Evolutionary conservation across 2,113 vertebrate species (phyloP).

Genomic region (Podarcis muralis): DNA sequence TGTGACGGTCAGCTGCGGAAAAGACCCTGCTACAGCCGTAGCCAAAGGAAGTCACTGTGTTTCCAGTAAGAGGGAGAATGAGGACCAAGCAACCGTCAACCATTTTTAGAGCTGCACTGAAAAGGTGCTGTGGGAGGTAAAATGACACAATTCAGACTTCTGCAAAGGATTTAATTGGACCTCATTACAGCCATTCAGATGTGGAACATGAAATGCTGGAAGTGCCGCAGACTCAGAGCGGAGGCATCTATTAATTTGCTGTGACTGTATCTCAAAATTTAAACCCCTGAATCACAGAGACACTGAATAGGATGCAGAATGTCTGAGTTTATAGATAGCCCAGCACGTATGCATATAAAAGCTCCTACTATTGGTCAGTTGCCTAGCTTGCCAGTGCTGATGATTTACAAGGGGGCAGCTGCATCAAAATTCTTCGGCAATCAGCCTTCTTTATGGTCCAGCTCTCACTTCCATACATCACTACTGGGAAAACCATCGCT

Average conservation of each 20-base stretch:
- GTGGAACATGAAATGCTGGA: slow-evolving; percentile 57
- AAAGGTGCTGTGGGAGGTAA: slow-evolving; percentile 29
- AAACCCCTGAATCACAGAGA: slow-evolving; percentile 40
- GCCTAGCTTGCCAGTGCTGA: neutral
- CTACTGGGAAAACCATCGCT: no score
- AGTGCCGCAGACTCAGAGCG: slow-evolving; percentile 6
- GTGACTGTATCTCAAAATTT: slow-evolving; percentile 49
- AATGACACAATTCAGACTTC: slow-evolving; percentile 25
- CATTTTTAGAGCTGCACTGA: slow-evolving; percentile 46
- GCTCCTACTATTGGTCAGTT: neutral
- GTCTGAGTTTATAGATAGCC: slow-evolving; percentile 26
- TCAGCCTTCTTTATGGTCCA: no score
- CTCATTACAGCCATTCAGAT: slow-evolving; percentile 63
- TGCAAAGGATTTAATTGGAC: slow-evolving; percentile 60
- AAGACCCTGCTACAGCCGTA: slow-evolving; percentile 27
- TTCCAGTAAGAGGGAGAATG: slow-evolving; percentile 47
- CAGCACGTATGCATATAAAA: neutral
- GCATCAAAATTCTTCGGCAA: neutral
- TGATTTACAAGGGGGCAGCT: neutral
- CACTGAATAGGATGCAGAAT: slow-evolving; percentile 4
- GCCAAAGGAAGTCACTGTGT: slow-evolving; percentile 33
- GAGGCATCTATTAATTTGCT: slow-evolving; percentile 32
- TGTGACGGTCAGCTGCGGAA: slow-evolving; percentile 22
- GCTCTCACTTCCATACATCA: no score
- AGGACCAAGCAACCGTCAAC: slow-evolving; percentile 49